Base-by-base conservation (phyloP, 2,888 invertebrate genomes). In the Laothoe populi region DNA sequence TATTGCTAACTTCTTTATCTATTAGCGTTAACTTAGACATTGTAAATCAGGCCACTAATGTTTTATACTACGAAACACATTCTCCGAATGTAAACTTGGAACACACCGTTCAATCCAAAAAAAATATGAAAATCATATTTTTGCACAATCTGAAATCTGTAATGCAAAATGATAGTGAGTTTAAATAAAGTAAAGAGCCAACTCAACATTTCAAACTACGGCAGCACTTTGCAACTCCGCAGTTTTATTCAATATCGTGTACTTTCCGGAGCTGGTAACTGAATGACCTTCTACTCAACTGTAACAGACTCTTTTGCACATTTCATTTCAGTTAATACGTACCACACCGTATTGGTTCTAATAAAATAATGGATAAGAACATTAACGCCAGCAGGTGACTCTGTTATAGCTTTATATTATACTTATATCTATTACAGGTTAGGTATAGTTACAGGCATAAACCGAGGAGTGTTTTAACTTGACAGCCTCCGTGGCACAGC, bases 231-330 rank as follows among this genome's bases (percentile, higher is more conserved):
- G 58, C 57, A 66, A 64, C 63, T 64, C 57, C 38, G 67, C 60
- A 61, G 61, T 67, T 69, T 70, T 65, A 69, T 70, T 70, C 67
- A 68, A 71, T 69, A 68, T 66, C 65, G 62, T 62, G 63, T 65
- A 66, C 63, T 69, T 68, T 67, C 64, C 60, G 63, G 67, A 67
- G 63, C 63, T 64, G 65, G 61, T 59, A 66, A 63, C 64, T 63
- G 42, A 59, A 49, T 48, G 45, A 63, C 70, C 66, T 64, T 70
- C 67, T 45, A 24, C 57, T 48, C 24, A 45, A 45, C 53, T 44
- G 53, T 59, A 60, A 63, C 60, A 11, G 40, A 60, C 49, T 42
- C 40, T 26, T 48, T 49, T 31, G 49, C 49, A 31, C 49, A 49
- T 49, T 49, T 16, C 31, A 31, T 24, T 48, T 48, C 48, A 21